phyloP scores from a whole-genome alignment of 2,797 vertebrate genomes.

The Bovichtus diacanthus region DNA sequence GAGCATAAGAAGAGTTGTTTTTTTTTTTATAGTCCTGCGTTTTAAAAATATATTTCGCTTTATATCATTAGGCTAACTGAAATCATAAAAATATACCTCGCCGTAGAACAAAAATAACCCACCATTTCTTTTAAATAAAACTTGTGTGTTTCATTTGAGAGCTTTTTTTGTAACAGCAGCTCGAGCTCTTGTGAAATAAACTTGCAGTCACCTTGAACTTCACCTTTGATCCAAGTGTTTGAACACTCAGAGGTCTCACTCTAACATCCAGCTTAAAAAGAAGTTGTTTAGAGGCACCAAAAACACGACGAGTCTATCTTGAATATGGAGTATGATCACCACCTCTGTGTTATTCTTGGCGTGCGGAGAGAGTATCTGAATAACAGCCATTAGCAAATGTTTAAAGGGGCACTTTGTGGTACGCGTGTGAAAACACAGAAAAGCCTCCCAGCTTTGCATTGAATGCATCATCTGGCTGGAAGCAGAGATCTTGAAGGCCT shows the following conservation, averaged over 20 bases:
- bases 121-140: neutral
- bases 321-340: slow-evolving; percentile 4
- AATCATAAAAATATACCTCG: slow-evolving; percentile 8
- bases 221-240: slow-evolving; percentile 40
- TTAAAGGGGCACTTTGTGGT: slow-evolving; percentile 23
- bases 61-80: slow-evolving; percentile 15
- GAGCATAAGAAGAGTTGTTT: slow-evolving; percentile 38
- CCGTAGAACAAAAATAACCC: slow-evolving; percentile 1
- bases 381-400: slow-evolving; percentile 24
- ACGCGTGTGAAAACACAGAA: neutral
- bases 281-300: slow-evolving; percentile 26
- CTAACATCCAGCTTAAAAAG: slow-evolving; percentile 23
- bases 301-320: slow-evolving; percentile 2
- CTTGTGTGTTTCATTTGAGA: no score
- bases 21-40: slow-evolving; percentile 36
- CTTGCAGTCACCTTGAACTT: slow-evolving; percentile 52
- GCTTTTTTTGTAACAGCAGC: neutral
- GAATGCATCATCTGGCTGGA: slow-evolving; percentile 25
- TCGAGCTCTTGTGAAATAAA: slow-evolving; percentile 17
- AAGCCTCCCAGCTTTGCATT: neutral
- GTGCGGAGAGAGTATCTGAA: slow-evolving; percentile 6
- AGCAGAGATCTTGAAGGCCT: neutral
- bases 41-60: slow-evolving; percentile 37
- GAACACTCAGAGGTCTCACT: slow-evolving; percentile 9
- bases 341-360: slow-evolving; percentile 1